phyloP scores from a whole-genome alignment of 2,888 invertebrate species.

The Metellina segmentata region DNA sequence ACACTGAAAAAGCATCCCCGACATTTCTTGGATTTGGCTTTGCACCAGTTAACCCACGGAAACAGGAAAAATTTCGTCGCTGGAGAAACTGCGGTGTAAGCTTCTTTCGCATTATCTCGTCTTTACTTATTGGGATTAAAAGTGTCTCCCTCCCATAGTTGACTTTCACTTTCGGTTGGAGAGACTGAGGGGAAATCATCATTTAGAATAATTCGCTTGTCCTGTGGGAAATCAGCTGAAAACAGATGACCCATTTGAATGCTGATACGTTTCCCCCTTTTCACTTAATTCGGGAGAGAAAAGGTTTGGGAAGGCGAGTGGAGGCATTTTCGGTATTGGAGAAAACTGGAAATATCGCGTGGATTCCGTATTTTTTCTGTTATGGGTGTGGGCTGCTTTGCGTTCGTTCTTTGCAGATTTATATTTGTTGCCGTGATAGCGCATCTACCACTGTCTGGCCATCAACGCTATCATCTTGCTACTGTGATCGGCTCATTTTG shows the following conservation, averaged over 20 bases:
- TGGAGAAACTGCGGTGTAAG: neutral
- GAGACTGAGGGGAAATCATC: conserved; percentile 46
- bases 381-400: conserved; percentile 1
- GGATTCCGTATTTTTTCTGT: neutral
- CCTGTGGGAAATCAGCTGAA: conserved; percentile 71
- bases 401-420: too few species aligned
- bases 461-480: too few species aligned
- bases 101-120: conserved; percentile 25
- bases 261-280: conserved; percentile 33
- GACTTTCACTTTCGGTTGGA: conserved; percentile 66
- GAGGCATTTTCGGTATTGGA: too few species aligned
- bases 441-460: too few species aligned
- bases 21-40: conserved; percentile 43
- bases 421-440: too few species aligned
- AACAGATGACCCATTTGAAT: conserved; percentile 73
- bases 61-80: conserved; percentile 48
- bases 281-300: conserved; percentile 1
- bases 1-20: conserved; percentile 45
- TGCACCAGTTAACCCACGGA: conserved; percentile 57
- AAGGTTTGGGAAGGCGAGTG: neutral
- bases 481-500: too few species aligned
- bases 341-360: neutral
- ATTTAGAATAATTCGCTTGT: conserved; percentile 51
- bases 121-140: conserved; percentile 59
- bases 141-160: conserved; percentile 45